These are phyloP conservation scores for Ophioderma brevispina DNA, from an alignment of 35 echinoderm and acorn worm species.

Conservation along the genomic window DNA sequence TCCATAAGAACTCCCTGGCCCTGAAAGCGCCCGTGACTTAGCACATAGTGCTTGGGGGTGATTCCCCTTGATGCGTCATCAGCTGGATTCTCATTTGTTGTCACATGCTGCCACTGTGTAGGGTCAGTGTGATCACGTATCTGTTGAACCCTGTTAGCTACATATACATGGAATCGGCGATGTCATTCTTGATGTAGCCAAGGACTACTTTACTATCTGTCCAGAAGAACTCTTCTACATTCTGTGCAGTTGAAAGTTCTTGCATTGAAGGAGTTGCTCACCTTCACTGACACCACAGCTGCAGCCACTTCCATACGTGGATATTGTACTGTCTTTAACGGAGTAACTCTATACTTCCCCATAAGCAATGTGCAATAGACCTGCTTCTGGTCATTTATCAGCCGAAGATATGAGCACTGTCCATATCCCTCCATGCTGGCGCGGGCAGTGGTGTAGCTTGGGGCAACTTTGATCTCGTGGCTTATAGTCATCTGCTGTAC, in stretches of 20 bases:
- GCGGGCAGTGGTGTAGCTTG: slow-evolving; percentile 37
- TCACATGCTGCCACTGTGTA: slow-evolving; percentile 60
- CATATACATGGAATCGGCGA: slow-evolving; percentile 63
- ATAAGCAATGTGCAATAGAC: slow-evolving; percentile 63
- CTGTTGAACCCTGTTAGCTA: slow-evolving; percentile 53
- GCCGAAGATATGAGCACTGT: slow-evolving; percentile 29
- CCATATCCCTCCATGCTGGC: slow-evolving; percentile 39
- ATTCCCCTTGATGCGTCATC: slow-evolving; percentile 59
- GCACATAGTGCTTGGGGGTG: slow-evolving; percentile 19
- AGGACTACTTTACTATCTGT: slow-evolving; percentile 76
- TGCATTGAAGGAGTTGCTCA: slow-evolving; percentile 25
- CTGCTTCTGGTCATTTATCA: no score
- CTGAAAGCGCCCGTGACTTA: slow-evolving; percentile 51
- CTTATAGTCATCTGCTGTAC: no score
- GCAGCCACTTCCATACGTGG: slow-evolving; percentile 57
- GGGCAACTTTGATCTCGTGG: no score
- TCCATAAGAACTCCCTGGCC: slow-evolving; percentile 66
- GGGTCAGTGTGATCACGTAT: slow-evolving; percentile 45
- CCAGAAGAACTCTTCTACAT: slow-evolving; percentile 36
- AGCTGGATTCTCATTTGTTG: slow-evolving; percentile 56
- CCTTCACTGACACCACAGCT: slow-evolving; percentile 32
- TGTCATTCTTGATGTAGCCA: slow-evolving; percentile 60
- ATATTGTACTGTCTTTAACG: slow-evolving; percentile 46
- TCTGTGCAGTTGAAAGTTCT: slow-evolving; percentile 32
- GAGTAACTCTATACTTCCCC: slow-evolving; percentile 51